Evolutionary conservation across 2,888 invertebrate species (phyloP).

Genomic region (Oligia strigilis): DNA sequence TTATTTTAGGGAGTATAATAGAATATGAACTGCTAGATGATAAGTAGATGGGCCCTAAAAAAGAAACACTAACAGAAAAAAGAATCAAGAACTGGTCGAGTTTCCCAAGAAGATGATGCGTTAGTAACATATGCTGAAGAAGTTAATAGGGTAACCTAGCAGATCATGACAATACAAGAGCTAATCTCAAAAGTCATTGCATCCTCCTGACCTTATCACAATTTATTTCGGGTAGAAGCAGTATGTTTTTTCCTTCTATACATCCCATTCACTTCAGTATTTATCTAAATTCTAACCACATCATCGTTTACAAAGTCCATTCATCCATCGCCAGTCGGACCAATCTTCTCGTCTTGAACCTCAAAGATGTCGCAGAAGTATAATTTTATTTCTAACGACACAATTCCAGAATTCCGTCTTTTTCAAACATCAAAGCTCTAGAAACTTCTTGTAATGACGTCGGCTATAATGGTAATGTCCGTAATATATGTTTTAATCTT

Average conservation of each 20-base stretch:
- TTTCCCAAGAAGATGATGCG: background rate
- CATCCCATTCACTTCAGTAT: background rate
- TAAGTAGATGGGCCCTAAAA: background rate
- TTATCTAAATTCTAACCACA: background rate
- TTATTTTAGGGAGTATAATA: background rate
- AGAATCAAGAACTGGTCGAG: too few species aligned
- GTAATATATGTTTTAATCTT: conserved; percentile 38
- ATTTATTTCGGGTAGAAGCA: background rate
- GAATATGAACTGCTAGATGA: background rate
- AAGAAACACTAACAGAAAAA: background rate
- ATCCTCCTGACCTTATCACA: background rate
- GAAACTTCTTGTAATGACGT: conserved; percentile 26
- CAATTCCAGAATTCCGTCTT: conserved; percentile 7
- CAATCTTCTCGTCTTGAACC: background rate
- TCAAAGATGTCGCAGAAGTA: background rate
- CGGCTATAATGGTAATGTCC: conserved; percentile 26
- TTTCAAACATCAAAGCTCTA: conserved; percentile 46
- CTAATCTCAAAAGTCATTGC: background rate
- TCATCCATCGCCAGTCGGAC: background rate
- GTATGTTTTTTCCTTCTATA: too few species aligned
- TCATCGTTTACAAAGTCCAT: background rate
- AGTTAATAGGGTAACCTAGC: background rate
- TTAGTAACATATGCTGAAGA: background rate
- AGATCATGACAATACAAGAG: background rate
- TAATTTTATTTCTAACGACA: conserved; percentile 19